Percentiles rank a stretch among this genome's conserved stretches.
Conservation (phyloP, 2,113 vertebrate species). For the Spermophilus dauricus region DNA sequence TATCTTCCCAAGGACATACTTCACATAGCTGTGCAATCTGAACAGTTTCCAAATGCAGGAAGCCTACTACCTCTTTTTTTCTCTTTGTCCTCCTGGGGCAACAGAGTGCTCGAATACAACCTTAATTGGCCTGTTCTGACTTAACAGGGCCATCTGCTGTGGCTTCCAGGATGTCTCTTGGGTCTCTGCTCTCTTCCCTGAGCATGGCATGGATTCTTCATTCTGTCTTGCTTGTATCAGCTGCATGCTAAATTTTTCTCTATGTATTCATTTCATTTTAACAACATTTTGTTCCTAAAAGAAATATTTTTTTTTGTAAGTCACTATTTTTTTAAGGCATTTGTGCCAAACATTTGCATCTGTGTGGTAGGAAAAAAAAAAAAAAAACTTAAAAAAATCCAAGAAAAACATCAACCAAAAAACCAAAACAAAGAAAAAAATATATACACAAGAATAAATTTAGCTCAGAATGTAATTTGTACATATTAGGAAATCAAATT, state of each 20-base stretch:
- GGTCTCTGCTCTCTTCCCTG: constrained; percentile 18
- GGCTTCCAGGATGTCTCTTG: constrained; percentile 18
- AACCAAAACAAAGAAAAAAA: neutral
- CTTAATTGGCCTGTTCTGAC: constrained; percentile 61
- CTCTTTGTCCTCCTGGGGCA: constrained; percentile 30
- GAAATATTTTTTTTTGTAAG: neutral
- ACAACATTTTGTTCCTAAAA: neutral
- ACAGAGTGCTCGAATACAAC: constrained; percentile 8
- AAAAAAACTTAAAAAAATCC: neutral
- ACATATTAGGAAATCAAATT: neutral
- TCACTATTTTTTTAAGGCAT: constrained; percentile 5
- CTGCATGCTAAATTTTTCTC: neutral
- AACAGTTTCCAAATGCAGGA: constrained; percentile 33
- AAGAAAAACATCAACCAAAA: neutral
- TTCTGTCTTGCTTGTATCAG: neutral
- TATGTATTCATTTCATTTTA: constrained; percentile 15
- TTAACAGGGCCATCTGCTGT: constrained; percentile 61
- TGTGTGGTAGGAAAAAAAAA: neutral
- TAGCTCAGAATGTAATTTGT: constrained; percentile 29
- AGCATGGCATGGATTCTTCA: neutral
- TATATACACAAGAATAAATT: neutral
- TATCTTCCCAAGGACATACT: constrained; percentile 28
- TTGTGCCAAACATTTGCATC: neutral
- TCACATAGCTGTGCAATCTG: neutral
- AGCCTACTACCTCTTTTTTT: neutral